phyloP scores from a whole-genome alignment of 2,113 vertebrate genomes.

The Danionella cerebrum region DNA sequence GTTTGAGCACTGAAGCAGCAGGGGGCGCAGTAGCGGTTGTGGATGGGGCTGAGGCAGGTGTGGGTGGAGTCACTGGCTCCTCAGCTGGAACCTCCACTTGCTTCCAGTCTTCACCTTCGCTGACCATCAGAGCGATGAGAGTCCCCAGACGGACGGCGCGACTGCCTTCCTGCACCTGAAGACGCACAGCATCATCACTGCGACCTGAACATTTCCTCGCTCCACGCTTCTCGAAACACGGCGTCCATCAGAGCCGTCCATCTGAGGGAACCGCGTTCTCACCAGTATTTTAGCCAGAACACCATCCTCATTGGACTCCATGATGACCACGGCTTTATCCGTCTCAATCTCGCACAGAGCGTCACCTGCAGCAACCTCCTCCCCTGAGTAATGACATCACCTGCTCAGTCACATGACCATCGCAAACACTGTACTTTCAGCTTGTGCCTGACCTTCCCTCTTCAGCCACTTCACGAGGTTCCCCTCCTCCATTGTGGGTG shows the following conservation, averaged over 20 bases:
- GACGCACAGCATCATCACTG: no score
- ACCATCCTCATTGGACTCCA: constrained; percentile 92
- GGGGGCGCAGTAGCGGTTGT: constrained; percentile 12
- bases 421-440: not conserved
- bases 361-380: constrained; percentile 80
- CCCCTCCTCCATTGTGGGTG: constrained; percentile 95
- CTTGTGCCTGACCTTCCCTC: constrained; percentile 77
- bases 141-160: constrained; percentile 78
- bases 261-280: no score
- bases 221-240: no score
- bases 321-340: constrained; percentile 87
- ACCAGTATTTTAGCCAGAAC: constrained; percentile 93
- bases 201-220: no score
- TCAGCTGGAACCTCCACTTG: constrained; percentile 78
- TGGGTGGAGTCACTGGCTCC: constrained; percentile 24
- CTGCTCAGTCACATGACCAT: not conserved
- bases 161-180: constrained; percentile 83
- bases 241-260: no score
- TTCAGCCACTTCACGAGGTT: constrained; percentile 95
- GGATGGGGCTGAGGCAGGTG: constrained; percentile 36
- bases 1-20: not conserved
- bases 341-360: constrained; percentile 95
- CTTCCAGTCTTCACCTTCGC: constrained; percentile 92
- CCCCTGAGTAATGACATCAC: constrained; percentile 69
- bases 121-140: constrained; percentile 85